Evolutionary conservation across 1,140 invertebrate genomes (phyloP), one percentile per base, ranked within the genome.

Genomic region (Eurytemora carolleeae): DNA sequence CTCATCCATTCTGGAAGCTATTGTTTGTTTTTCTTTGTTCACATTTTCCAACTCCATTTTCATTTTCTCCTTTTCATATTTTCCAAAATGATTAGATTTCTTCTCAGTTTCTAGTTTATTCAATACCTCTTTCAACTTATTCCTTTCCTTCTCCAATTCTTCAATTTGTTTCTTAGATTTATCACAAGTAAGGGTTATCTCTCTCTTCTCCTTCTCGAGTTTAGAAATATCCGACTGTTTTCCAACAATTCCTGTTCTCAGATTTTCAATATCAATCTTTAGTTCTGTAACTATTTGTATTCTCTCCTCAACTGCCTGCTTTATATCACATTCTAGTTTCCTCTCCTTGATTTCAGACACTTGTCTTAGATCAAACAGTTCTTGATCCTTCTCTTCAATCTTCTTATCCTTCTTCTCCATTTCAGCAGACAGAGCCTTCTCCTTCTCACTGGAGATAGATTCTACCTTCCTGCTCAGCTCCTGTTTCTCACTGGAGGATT

Each of bases 21-120:
- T 22, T 12, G 18, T 24, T n/a, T 59, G 22, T 3, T 24, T 31
- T 19, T 25, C 25, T 44, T 59, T 25, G n/a, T 16, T n/a, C n/a
- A 31, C n/a, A 19, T 59, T 59, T 18, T 59, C 58, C 21, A 59
- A 25, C n/a, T 59, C 58, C 18, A n/a, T 25, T 22, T 59, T 59
- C 58, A 59, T 25, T 31, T 31, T 24, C n/a, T 59, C 58, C 58
- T 31, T 59, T n/a, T 59, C 58, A 31, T 24, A 24, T 19, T 44
- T 59, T 7, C 58, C 58, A 31, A 59, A 59, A 25, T 59, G 24
- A 25, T 59, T 59, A 18, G 25, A 17, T n/a, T 25, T 59, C 21
- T 59, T 59, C 26, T 59, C 58, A 3, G 15, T n/a, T 25, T 59
- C 58, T 12, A 59, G 25, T 25, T 31, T 24, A 25, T 18, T 21